Percentiles rank a stretch among this genome's conserved stretches.
Conservation (phyloP, 2,113 vertebrate species). For the Lucifuga dentata region DNA sequence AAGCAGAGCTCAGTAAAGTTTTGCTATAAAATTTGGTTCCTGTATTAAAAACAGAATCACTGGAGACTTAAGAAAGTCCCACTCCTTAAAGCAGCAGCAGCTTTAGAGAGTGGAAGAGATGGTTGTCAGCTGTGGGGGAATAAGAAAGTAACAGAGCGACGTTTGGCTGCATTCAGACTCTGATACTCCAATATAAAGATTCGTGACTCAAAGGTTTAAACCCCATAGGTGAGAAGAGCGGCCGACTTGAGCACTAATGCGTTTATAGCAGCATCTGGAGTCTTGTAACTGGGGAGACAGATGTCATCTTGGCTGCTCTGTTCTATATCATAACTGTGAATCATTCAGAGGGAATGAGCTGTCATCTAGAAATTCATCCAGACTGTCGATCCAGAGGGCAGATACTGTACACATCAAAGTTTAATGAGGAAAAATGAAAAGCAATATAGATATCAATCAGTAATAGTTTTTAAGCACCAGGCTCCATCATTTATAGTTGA, state of each 20-base stretch:
- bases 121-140: constrained; percentile 26
- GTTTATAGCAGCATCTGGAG: constrained; percentile 19
- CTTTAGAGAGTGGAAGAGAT: neutral
- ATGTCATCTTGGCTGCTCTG: neutral
- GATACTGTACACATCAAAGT: neutral
- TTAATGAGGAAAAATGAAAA: neutral
- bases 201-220: constrained; percentile 3
- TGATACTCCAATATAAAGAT: constrained; percentile 12
- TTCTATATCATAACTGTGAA: constrained; percentile 14
- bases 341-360: neutral
- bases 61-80: constrained; percentile 38
- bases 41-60: constrained; percentile 34
- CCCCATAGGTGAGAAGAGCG: constrained; percentile 1
- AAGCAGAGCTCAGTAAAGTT: constrained; percentile 24
- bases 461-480: no score
- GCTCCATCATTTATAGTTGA: no score
- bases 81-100: constrained; percentile 27
- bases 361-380: neutral
- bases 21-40: constrained; percentile 42
- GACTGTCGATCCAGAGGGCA: neutral
- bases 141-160: neutral
- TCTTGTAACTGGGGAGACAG: neutral
- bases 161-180: neutral
- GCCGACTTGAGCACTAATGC: neutral
- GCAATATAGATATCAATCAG: neutral